Conservation (phyloP, 2,113 vertebrate species). For the Rhinolophus sinicus region DNA sequence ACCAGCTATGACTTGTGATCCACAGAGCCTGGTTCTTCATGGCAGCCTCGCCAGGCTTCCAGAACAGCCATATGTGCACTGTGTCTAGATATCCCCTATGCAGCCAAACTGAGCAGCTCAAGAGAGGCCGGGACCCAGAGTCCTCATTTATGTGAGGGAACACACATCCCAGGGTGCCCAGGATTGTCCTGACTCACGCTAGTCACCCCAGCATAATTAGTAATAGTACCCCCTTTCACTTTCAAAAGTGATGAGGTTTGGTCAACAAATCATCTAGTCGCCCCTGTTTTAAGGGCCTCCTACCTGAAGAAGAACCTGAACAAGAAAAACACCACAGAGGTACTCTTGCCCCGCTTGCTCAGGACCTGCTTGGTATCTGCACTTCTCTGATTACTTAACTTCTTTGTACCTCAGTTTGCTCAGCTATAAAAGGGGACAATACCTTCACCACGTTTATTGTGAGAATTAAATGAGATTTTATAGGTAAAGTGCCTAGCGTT, state of each 20-base stretch:
- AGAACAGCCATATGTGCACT: not conserved
- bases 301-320: not conserved
- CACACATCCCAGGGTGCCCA: not conserved
- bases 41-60: constrained; percentile 10
- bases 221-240: constrained; percentile 59
- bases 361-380: not conserved
- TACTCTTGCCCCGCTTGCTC: not conserved
- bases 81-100: not conserved
- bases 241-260: constrained; percentile 41
- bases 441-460: not conserved
- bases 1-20: constrained; percentile 58
- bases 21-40: constrained; percentile 30
- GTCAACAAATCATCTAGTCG: not conserved
- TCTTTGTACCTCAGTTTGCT: not conserved
- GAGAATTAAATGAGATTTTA: not conserved
- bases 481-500: fast-evolving
- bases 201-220: not conserved
- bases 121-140: not conserved
- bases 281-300: not conserved
- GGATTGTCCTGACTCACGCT: not conserved
- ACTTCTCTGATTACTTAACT: not conserved
- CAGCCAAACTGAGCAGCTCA: not conserved
- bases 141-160: too few relatives aligned
- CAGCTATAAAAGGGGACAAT: not conserved
- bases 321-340: not conserved